These are phyloP conservation scores for Thelaira solivaga DNA, from an alignment of 2,888 invertebrate species.

Conservation along the genomic window DNA sequence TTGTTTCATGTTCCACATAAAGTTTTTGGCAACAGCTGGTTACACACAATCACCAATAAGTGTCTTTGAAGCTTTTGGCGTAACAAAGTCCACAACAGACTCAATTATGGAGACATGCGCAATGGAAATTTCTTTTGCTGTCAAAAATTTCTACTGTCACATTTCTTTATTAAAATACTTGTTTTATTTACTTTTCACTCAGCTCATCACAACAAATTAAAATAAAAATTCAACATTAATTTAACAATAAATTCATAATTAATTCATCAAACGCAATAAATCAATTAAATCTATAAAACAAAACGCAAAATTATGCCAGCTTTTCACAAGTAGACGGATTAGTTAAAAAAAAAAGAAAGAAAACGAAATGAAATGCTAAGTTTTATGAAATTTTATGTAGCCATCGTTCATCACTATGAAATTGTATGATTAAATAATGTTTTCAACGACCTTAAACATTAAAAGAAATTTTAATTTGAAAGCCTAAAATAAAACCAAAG, in stretches of 20 bases:
- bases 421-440: background rate
- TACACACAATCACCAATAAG: no score
- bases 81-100: background rate
- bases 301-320: no score
- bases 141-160: slow-evolving; percentile 30
- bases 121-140: background rate
- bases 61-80: slow-evolving; percentile 15
- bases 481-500: background rate
- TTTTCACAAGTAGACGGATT: no score
- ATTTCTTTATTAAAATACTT: slow-evolving; percentile 28
- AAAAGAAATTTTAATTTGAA: background rate
- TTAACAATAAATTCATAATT: slow-evolving; percentile 8
- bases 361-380: background rate
- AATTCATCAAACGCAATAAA: background rate
- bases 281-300: background rate
- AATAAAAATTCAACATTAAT: slow-evolving; percentile 9
- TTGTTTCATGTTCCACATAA: no score
- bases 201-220: slow-evolving; percentile 12
- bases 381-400: background rate
- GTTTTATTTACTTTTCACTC: slow-evolving; percentile 53
- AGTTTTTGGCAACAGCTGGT: no score
- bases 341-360: background rate
- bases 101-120: slow-evolving; percentile 36
- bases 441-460: background rate
- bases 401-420: background rate